Conservation (phyloP, 2,797 vertebrate genomes). For the Spinibarbus caldwelli region DNA sequence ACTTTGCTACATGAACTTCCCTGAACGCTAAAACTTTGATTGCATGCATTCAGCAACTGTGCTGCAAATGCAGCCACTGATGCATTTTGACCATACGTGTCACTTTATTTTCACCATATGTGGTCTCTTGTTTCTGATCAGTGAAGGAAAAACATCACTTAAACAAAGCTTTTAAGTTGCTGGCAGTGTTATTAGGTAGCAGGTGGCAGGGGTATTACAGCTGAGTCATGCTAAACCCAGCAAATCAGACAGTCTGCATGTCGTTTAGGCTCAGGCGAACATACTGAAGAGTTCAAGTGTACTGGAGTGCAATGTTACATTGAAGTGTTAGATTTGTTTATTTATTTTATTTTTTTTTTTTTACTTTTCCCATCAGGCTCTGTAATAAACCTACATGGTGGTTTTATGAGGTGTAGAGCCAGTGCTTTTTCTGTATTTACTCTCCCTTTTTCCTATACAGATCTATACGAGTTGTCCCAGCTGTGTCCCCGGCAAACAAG, state of each 20-base stretch:
- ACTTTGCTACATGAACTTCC: not conserved
- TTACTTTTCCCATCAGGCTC: not conserved
- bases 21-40: not conserved
- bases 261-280: not conserved
- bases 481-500: conserved; percentile 8
- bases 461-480: not conserved
- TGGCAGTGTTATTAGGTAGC: conserved; percentile 33
- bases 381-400: not conserved
- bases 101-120: not conserved
- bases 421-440: conserved; percentile 11
- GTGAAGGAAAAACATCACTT: conserved; percentile 5
- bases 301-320: not conserved
- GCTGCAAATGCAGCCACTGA: not conserved
- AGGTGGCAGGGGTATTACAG: conserved; percentile 44
- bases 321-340: not conserved
- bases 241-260: conserved; percentile 12
- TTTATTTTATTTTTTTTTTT: not conserved
- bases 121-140: conserved; percentile 6
- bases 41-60: not conserved
- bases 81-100: not conserved
- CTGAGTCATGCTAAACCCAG: conserved; percentile 51
- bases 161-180: conserved; percentile 32
- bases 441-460: not conserved
- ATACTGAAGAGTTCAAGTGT: conserved; percentile 4
- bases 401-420: not conserved